Evolutionary conservation across 2,888 invertebrate genomes (phyloP), one percentile per base, ranked within the genome.

Genomic region (Endotricha flammealis): DNA sequence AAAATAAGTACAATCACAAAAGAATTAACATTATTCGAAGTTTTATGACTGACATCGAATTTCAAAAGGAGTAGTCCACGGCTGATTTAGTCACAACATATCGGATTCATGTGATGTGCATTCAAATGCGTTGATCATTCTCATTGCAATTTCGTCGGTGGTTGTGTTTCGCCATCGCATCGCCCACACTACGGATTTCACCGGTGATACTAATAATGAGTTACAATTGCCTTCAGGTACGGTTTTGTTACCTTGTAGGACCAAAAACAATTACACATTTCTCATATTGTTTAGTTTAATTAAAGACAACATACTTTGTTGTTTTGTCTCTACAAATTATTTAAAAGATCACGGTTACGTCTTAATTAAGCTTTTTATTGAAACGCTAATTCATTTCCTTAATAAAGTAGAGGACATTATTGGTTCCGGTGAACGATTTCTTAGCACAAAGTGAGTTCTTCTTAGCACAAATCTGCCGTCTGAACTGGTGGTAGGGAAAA

Each of bases 171-270:
- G 62, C 69, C 69, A 74, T 48, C 46, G 36, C 58, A 41, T 61
- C 75, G 68, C 79, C 79, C 67, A 76, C 77, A 66, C 49, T 46
- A 48, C 58, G 62, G 79, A 80, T 83, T 78, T 80, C 80, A 75
- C 79, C 73, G 74, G 79, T 77, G 72, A 79, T 80, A 73, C 20
- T 51, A 64, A 62, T 70, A 73, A 74, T 65, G 64, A 73, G 64
- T 61, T 64, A 52, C 69, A 68, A 9, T 71, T 68, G 69, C 61
- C 61, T 62, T 57, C 51, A 50, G 55, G 64, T 64, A 67, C 54
- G 47, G 58, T 64, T 71, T 59, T 48, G 53, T 54, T 50, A 47
- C 50, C 50, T 60, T n/a, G n/a, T n/a, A n/a, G n/a, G n/a, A n/a
- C n/a, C n/a, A n/a, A n/a, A n/a, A n/a, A n/a, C n/a, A n/a, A n/a